These are phyloP conservation scores for Clistopyga incitator DNA, from an alignment of 2,888 invertebrate genomes.

Conservation along the genomic window DNA sequence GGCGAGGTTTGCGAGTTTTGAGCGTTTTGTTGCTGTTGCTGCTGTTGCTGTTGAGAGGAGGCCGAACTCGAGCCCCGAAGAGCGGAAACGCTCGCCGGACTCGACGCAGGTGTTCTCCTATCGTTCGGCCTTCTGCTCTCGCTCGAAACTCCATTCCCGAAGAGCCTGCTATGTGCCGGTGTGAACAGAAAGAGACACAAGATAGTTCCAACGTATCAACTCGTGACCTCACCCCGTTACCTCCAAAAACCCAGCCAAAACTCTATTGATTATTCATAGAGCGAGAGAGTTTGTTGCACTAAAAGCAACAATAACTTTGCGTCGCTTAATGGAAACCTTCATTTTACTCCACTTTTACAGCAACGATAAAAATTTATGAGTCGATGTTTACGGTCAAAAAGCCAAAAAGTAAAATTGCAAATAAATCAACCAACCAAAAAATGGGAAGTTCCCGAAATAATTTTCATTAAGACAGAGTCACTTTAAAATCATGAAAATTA, in stretches of 20 bases:
- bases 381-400: too few species aligned
- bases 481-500: too few species aligned
- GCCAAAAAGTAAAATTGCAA: too few species aligned
- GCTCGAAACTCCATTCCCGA: conserved; percentile 81
- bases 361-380: too few species aligned
- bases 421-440: too few species aligned
- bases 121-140: conserved; percentile 85
- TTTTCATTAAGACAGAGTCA: too few species aligned
- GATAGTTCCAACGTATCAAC: conserved; percentile 28
- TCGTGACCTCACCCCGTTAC: background rate
- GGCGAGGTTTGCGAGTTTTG: conserved; percentile 84
- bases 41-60: conserved; percentile 70
- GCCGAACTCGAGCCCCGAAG: conserved; percentile 75
- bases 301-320: background rate
- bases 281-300: background rate
- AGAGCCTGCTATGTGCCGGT: conserved; percentile 78
- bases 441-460: too few species aligned
- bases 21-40: conserved; percentile 69
- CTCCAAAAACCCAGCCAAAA: background rate
- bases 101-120: conserved; percentile 92
- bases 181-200: conserved; percentile 68
- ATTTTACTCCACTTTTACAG: background rate
- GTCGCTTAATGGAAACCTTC: background rate
- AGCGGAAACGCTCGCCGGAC: conserved; percentile 87
- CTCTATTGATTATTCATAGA: conserved; percentile 1